Conservation (phyloP, 2,888 invertebrate genomes). For the Mythimna impura region DNA sequence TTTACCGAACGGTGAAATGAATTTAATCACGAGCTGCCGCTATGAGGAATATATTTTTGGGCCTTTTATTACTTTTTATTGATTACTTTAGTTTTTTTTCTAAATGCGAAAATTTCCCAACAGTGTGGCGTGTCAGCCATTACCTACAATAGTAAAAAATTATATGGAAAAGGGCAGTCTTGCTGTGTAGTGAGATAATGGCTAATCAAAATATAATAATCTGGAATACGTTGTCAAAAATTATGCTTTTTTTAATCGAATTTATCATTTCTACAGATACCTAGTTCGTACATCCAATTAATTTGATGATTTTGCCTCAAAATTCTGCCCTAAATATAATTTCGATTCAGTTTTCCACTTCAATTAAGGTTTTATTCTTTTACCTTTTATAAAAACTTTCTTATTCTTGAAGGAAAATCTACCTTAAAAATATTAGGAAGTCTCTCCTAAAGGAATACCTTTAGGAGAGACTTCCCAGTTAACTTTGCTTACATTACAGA, state of each 20-base stretch:
- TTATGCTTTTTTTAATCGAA: not conserved
- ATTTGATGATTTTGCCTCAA: not conserved
- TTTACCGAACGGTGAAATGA: conserved; percentile 50
- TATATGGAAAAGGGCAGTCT: not conserved
- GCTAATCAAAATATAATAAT: too few species aligned
- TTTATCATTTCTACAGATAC: not conserved
- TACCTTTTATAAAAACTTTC: not conserved
- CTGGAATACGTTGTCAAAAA: not conserved
- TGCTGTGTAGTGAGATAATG: too few species aligned
- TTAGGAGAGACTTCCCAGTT: not conserved
- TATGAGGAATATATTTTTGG: conserved; percentile 28
- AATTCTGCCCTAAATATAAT: not conserved
- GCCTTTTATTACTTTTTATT: conserved; percentile 23
- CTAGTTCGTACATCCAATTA: not conserved
- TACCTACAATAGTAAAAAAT: not conserved
- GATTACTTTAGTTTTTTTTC: not conserved
- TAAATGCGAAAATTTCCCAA: not conserved
- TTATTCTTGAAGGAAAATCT: not conserved
- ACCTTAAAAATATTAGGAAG: not conserved
- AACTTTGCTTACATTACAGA: not conserved
- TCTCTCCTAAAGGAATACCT: too few species aligned
- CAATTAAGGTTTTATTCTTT: not conserved
- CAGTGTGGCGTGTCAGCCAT: too few species aligned
- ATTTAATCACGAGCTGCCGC: conserved; percentile 40
- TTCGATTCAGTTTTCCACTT: not conserved